A percentile compares a stretch with the other conserved stretches of the same genome.
phyloP scores from a whole-genome alignment of 2,113 vertebrate species.

The Hylia prasina region DNA sequence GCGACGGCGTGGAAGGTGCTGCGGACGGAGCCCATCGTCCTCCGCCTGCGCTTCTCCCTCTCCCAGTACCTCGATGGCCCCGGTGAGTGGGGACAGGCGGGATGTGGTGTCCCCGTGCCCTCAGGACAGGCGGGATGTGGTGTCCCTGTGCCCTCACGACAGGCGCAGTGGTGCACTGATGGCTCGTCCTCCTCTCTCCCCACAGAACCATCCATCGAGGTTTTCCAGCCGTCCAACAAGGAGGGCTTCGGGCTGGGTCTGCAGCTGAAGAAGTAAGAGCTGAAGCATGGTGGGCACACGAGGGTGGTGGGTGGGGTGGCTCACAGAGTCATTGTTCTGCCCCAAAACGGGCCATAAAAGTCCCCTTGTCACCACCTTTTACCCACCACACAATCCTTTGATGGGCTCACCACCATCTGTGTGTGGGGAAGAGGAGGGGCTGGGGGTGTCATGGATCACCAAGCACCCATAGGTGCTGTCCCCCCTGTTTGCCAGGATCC shows the following conservation, averaged over 20 bases:
- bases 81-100: slow-evolving; percentile 72
- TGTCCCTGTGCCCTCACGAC: rapidly evolving
- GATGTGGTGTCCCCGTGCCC: background rate
- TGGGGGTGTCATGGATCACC: background rate
- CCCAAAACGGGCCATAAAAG: rapidly evolving
- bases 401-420: rapidly evolving
- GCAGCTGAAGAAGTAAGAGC: slow-evolving; percentile 94
- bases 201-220: slow-evolving; percentile 94
- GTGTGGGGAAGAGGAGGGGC: background rate
- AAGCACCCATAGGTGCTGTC: background rate
- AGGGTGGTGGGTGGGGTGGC: background rate
- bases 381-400: rapidly evolving
- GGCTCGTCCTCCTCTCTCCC: background rate
- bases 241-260: slow-evolving; percentile 95
- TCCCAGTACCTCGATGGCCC: slow-evolving; percentile 99
- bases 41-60: slow-evolving; percentile 95
- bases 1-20: slow-evolving; percentile 99
- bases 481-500: slow-evolving; percentile 75
- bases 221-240: slow-evolving; percentile 98
- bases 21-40: slow-evolving; percentile 92
- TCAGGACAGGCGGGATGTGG: rapidly evolving
- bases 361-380: background rate
- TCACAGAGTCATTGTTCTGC: background rate
- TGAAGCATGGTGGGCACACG: rapidly evolving
- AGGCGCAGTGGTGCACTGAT: rapidly evolving